A percentile compares a stretch with the other conserved stretches of the same genome.
phyloP scores from a whole-genome alignment of 2,888 invertebrate genomes.

The Pherbina coryleti region DNA sequence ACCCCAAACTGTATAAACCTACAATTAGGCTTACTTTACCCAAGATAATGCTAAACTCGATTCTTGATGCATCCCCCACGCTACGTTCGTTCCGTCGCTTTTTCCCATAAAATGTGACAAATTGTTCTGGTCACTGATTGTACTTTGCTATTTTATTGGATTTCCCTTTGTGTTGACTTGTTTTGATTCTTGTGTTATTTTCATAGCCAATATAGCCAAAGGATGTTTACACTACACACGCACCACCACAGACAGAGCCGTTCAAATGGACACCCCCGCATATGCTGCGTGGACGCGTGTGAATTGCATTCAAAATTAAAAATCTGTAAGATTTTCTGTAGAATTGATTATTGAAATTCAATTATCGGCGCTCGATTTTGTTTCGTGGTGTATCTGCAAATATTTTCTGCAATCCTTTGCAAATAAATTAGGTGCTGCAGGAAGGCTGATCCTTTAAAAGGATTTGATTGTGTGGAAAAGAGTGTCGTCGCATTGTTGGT shows the following conservation, averaged over 20 bases:
- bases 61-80: background rate
- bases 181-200: constrained; percentile 12
- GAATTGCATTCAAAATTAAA: constrained; percentile 48
- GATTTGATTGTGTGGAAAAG: background rate
- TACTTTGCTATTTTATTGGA: constrained; percentile 52
- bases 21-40: background rate
- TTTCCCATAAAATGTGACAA: constrained; percentile 26
- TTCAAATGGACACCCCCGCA: background rate
- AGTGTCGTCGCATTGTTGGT: background rate
- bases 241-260: background rate
- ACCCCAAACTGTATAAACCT: background rate
- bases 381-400: background rate
- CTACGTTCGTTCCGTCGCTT: background rate
- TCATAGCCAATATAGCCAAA: constrained; percentile 11
- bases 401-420: background rate
- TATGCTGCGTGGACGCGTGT: constrained; percentile 40
- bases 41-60: background rate
- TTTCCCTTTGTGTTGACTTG: constrained; percentile 50
- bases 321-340: background rate
- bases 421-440: background rate
- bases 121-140: constrained; percentile 28
- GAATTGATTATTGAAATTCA: background rate
- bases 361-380: background rate
- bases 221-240: constrained; percentile 19
- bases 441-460: constrained; percentile 3